A percentile compares a stretch with the other conserved stretches of the same genome.
Evolutionary conservation across 2,888 invertebrate genomes (phyloP).

Genomic region (Anthrax anthrax): DNA sequence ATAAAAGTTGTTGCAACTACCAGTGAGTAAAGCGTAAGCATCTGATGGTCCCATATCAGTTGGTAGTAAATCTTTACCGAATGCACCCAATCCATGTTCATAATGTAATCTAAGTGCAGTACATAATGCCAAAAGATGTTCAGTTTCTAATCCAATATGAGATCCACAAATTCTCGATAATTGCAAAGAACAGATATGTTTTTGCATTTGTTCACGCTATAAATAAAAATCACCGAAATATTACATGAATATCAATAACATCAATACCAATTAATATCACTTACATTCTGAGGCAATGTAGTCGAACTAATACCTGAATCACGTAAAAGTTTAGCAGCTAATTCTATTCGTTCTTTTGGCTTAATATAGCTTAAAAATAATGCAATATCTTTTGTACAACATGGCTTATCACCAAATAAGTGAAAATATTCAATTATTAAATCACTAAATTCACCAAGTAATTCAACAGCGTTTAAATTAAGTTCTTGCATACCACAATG

Average conservation of each 20-base stretch:
- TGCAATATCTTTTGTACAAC: slow-evolving; percentile 71
- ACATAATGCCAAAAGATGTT: slow-evolving; percentile 43
- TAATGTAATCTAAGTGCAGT: slow-evolving; percentile 50
- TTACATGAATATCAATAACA: neutral
- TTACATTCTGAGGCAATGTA: slow-evolving; percentile 46
- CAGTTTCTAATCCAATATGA: slow-evolving; percentile 41
- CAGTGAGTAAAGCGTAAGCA: slow-evolving; percentile 64
- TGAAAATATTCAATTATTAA: slow-evolving; percentile 64
- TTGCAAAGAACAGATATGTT: slow-evolving; percentile 65
- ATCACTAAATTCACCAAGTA: slow-evolving; percentile 50
- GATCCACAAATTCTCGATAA: slow-evolving; percentile 57
- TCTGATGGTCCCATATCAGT: slow-evolving; percentile 66
- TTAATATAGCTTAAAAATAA: slow-evolving; percentile 54
- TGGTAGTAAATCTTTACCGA: slow-evolving; percentile 42
- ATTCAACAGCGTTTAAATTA: slow-evolving; percentile 38
- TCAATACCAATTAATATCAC: neutral
- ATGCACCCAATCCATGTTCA: slow-evolving; percentile 42
- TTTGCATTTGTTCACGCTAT: slow-evolving; percentile 61
- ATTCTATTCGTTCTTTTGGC: slow-evolving; percentile 40
- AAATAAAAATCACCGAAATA: neutral
- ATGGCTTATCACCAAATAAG: slow-evolving; percentile 70
- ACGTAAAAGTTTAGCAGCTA: slow-evolving; percentile 44
- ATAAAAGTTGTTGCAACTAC: too few relatives aligned
- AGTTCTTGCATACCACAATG: slow-evolving; percentile 44
- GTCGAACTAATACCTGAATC: slow-evolving; percentile 50